These are phyloP conservation scores for Allacma fusca DNA, from an alignment of 2,888 invertebrate genomes.

Conservation along the genomic window DNA sequence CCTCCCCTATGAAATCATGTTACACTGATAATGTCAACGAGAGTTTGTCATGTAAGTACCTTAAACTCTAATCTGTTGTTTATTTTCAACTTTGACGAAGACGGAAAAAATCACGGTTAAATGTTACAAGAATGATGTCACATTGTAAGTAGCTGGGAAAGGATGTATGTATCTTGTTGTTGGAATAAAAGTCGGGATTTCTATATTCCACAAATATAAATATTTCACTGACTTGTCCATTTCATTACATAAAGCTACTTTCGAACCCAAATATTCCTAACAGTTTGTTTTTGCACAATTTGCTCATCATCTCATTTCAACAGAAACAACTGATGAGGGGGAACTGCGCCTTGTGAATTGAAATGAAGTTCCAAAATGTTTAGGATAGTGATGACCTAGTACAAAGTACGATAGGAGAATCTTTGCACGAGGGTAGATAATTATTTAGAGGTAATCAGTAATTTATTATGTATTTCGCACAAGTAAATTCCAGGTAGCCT, in stretches of 20 bases:
- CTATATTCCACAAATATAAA: slow-evolving; percentile 25
- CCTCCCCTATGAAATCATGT: not conserved
- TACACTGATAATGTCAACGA: slow-evolving; percentile 6
- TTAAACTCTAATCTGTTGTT: slow-evolving; percentile 34
- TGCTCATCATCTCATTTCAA: too few relatives aligned
- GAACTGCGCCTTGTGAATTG: too few relatives aligned
- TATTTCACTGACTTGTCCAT: not conserved
- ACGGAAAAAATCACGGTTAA: slow-evolving; percentile 8
- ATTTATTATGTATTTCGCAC: too few relatives aligned
- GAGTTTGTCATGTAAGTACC: slow-evolving; percentile 38
- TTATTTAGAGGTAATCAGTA: too few relatives aligned
- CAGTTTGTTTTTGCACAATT: too few relatives aligned
- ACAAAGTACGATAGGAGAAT: too few relatives aligned
- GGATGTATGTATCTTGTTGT: slow-evolving; percentile 28
- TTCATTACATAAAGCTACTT: not conserved
- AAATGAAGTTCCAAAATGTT: too few relatives aligned
- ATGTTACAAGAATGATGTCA: slow-evolving; percentile 19
- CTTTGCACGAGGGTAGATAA: too few relatives aligned
- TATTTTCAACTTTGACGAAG: slow-evolving; percentile 20
- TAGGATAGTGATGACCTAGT: too few relatives aligned
- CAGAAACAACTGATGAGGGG: too few relatives aligned
- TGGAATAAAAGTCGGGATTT: slow-evolving; percentile 34
- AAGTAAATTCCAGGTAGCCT: too few relatives aligned
- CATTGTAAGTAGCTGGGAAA: slow-evolving; percentile 6
- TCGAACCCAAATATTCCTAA: too few relatives aligned